These are phyloP conservation scores for Sialis fuliginosa DNA, from an alignment of 2,888 invertebrate genomes.

Conservation along the genomic window DNA sequence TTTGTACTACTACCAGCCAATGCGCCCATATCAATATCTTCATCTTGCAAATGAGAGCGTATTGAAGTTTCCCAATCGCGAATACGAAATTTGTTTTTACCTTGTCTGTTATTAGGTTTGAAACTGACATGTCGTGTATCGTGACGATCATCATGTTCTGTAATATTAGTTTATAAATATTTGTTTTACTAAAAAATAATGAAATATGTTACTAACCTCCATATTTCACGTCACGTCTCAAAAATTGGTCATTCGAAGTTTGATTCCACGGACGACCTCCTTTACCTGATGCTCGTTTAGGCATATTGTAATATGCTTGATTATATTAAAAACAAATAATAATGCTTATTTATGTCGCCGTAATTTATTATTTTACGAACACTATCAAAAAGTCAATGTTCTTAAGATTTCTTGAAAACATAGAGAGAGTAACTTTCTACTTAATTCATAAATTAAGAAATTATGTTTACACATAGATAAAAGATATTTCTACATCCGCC, in stretches of 20 bases:
- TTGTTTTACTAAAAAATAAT: neutral
- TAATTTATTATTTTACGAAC: no score
- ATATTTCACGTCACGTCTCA: neutral
- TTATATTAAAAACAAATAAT: no score
- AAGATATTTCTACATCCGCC: no score
- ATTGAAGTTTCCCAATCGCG: slow-evolving; percentile 14
- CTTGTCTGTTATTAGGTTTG: slow-evolving; percentile 30
- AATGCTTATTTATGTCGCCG: no score
- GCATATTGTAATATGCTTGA: neutral
- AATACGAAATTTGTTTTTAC: slow-evolving; percentile 15
- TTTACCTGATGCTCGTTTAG: neutral
- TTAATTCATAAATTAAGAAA: no score
- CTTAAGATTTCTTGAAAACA: no score
- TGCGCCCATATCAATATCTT: slow-evolving; percentile 43
- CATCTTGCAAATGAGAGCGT: slow-evolving; percentile 33
- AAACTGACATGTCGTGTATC: slow-evolving; percentile 35
- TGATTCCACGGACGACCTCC: neutral
- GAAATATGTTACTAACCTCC: neutral
- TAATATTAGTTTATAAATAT: slow-evolving; percentile 9
- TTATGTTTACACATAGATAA: no score
- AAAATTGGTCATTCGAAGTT: neutral
- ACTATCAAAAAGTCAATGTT: no score
- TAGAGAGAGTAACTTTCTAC: no score
- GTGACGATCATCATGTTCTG: slow-evolving; percentile 32
- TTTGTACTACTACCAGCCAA: slow-evolving; percentile 19